Evolutionary conservation across 1,140 invertebrate species (phyloP).

Genomic region (Macrostomum lignano): DNA sequence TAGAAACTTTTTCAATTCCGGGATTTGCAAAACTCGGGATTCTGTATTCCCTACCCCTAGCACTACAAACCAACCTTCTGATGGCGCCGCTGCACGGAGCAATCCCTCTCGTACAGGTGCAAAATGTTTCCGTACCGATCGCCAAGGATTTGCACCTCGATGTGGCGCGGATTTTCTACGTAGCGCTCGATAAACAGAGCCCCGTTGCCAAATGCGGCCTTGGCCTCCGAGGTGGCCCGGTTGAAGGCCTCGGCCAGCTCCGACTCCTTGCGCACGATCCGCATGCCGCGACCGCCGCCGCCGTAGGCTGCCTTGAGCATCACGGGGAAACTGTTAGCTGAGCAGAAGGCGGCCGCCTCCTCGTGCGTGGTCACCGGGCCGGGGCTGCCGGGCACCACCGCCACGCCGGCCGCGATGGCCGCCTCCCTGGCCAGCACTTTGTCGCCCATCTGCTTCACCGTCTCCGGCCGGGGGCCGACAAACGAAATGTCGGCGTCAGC

Average conservation of each 20-base stretch:
- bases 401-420: slow-evolving; percentile 48
- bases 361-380: slow-evolving; percentile 56
- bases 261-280: slow-evolving; percentile 67
- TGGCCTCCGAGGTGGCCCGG: slow-evolving; percentile 69
- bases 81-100: slow-evolving; percentile 83
- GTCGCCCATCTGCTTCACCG: slow-evolving; percentile 89
- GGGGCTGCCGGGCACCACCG: slow-evolving; percentile 46
- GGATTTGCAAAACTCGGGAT: too few species aligned
- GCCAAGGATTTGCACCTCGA: slow-evolving; percentile 45
- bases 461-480: slow-evolving; percentile 69
- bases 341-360: slow-evolving; percentile 64
- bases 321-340: slow-evolving; percentile 70
- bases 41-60: too few species aligned
- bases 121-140: slow-evolving; percentile 78
- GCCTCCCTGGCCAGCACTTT: slow-evolving; percentile 63
- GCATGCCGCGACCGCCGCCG: slow-evolving; percentile 88
- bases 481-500: slow-evolving; percentile 66
- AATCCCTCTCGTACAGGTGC: slow-evolving; percentile 85
- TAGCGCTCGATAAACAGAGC: slow-evolving; percentile 95
- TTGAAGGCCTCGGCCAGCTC: slow-evolving; percentile 63
- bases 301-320: slow-evolving; percentile 97
- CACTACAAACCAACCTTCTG: too few species aligned
- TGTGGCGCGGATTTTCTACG: slow-evolving; percentile 80
- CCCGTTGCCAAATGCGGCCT: slow-evolving; percentile 82
- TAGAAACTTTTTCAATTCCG: too few species aligned